Evolutionary conservation across 1,140 invertebrate species (phyloP).

Genomic region (Hirudo medicinalis): DNA sequence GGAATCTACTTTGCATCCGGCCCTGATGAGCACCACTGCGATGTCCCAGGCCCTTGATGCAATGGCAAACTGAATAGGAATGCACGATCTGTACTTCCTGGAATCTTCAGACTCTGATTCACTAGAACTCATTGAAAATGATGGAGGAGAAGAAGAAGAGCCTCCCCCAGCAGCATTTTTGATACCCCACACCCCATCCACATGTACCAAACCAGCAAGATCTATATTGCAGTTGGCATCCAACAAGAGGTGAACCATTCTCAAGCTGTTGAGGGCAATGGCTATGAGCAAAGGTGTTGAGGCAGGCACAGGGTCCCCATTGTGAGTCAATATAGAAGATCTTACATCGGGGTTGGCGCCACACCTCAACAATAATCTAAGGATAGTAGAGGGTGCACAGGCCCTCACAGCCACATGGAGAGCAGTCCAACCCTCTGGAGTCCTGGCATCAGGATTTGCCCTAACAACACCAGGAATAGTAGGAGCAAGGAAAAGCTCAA

Average conservation of each 20-base stretch:
- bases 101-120: constrained; percentile 21
- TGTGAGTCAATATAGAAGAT: constrained; percentile 21
- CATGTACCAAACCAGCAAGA: constrained; percentile 19
- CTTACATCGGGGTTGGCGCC: constrained; percentile 16
- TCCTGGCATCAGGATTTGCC: constrained; percentile 13
- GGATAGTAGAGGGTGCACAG: constrained; percentile 18
- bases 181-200: constrained; percentile 8
- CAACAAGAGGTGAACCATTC: constrained; percentile 20
- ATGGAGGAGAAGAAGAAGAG: background rate
- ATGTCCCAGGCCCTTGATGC: constrained; percentile 22
- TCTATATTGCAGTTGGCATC: constrained; percentile 22
- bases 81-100: constrained; percentile 18
- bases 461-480: background rate
- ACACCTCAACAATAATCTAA: constrained; percentile 17
- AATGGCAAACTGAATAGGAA: constrained; percentile 21
- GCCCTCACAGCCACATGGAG: constrained; percentile 23
- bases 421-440: constrained; percentile 23
- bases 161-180: constrained; percentile 1
- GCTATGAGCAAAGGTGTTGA: constrained; percentile 23
- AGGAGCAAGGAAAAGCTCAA: constrained; percentile 18
- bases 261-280: constrained; percentile 22
- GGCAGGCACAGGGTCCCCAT: constrained; percentile 21
- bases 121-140: constrained; percentile 20
- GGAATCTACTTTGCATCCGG: constrained; percentile 20
- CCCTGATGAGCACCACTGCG: constrained; percentile 24